A percentile compares a stretch with the other conserved stretches of the same genome.
These are phyloP conservation scores for Oxytorus armatus DNA, from an alignment of 2,888 invertebrate genomes.

Conservation along the genomic window DNA sequence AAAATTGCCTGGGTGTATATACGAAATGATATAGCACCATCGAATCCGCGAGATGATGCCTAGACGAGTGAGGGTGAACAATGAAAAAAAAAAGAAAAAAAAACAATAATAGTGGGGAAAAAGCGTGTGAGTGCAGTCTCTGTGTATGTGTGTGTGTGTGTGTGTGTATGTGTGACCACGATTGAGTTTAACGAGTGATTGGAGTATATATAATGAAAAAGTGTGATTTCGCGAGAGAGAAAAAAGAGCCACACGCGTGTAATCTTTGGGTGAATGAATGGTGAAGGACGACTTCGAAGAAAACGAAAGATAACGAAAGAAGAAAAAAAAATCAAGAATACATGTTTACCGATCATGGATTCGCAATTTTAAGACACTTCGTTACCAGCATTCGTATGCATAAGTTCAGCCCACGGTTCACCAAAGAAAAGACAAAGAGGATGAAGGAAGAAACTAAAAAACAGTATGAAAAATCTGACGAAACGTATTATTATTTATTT, in stretches of 20 bases:
- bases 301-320: conserved; percentile 37
- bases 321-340: conserved; percentile 46
- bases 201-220: conserved; percentile 27
- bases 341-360: conserved; percentile 68
- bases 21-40: conserved; percentile 69
- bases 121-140: too few relatives aligned
- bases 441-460: conserved; percentile 29
- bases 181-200: conserved; percentile 45
- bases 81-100: conserved; percentile 66
- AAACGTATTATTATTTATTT: conserved; percentile 32
- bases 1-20: conserved; percentile 67
- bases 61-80: conserved; percentile 68
- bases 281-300: conserved; percentile 23
- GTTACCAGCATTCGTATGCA: conserved; percentile 70
- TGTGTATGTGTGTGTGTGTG: conserved; percentile 34
- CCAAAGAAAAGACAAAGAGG: conserved; percentile 38
- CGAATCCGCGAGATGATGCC: conserved; percentile 82
- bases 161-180: conserved; percentile 51
- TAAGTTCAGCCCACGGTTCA: conserved; percentile 67
- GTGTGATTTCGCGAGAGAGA: conserved; percentile 1
- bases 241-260: conserved; percentile 37
- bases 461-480: conserved; percentile 41
- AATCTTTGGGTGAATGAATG: conserved; percentile 54
- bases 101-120: conserved; percentile 69
- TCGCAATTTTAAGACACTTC: conserved; percentile 70